Conservation (phyloP, 1,140 invertebrate genomes). For the Oryctes rhinoceros region DNA sequence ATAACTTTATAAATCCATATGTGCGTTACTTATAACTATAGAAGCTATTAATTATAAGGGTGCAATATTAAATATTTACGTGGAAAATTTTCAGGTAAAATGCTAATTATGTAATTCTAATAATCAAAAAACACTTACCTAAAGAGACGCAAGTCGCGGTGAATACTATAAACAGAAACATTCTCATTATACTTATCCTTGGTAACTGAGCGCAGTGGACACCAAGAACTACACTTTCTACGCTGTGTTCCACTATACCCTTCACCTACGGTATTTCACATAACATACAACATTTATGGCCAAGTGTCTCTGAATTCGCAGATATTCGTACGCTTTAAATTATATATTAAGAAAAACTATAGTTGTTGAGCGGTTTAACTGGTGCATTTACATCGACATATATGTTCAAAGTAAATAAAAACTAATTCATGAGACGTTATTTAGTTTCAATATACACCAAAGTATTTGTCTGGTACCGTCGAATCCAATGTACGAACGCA, state of each 20-base stretch:
- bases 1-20: no score
- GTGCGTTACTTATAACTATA: no score
- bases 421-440: not conserved
- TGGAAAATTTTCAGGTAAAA: not conserved
- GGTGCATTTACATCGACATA: not conserved
- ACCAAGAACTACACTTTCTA: conserved; percentile 46
- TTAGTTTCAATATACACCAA: not conserved
- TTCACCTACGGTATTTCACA: conserved; percentile 48
- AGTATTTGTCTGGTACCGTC: not conserved
- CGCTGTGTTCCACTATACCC: conserved; percentile 43
- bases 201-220: conserved; percentile 48
- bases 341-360: conserved; percentile 17
- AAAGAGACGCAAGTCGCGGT: conserved; percentile 40
- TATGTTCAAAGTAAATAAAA: not conserved
- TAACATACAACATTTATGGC: conserved; percentile 31
- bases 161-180: conserved; percentile 46
- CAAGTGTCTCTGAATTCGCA: conserved; percentile 31
- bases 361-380: not conserved
- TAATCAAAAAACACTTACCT: conserved; percentile 39
- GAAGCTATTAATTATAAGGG: no score
- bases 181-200: conserved; percentile 53
- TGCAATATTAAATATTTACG: no score
- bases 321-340: conserved; percentile 20
- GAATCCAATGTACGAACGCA: not conserved
- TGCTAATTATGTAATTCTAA: not conserved